Conservation (phyloP, 2,797 vertebrate species). For the Anguilla anguilla region DNA sequence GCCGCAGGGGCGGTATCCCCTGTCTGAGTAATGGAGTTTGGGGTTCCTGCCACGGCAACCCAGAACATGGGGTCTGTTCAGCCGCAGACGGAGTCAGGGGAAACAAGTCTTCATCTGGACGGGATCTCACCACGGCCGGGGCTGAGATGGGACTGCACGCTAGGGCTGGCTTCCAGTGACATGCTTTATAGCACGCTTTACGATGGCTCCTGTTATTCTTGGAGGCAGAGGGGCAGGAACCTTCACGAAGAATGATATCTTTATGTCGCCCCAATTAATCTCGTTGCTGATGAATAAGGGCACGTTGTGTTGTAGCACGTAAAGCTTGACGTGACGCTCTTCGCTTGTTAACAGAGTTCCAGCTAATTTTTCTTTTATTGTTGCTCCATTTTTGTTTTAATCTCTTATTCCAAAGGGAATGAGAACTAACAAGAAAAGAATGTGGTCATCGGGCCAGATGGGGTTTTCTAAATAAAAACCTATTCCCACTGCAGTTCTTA, state of each 20-base stretch:
- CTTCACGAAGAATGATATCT: slow-evolving; percentile 8
- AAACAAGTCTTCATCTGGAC: slow-evolving; percentile 76
- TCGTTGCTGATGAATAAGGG: neutral
- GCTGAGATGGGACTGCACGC: slow-evolving; percentile 64
- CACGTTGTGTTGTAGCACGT: neutral
- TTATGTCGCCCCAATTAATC: slow-evolving; percentile 19
- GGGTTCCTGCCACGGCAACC: slow-evolving; percentile 53
- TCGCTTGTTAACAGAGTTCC: neutral
- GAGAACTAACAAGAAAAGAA: neutral
- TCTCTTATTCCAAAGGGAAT: neutral
- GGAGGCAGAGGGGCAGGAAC: slow-evolving; percentile 51
- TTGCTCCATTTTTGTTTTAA: neutral
- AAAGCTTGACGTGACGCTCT: neutral
- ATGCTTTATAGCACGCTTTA: slow-evolving; percentile 56
- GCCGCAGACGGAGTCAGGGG: slow-evolving; percentile 50
- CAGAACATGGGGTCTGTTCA: slow-evolving; percentile 62
- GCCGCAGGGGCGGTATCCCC: neutral
- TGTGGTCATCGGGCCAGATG: neutral
- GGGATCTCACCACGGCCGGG: slow-evolving; percentile 77
- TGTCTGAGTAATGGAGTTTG: slow-evolving; percentile 27
- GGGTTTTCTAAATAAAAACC: neutral
- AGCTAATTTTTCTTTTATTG: neutral
- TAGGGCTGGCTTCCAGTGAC: slow-evolving; percentile 54
- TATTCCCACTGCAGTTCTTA: neutral
- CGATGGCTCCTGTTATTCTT: slow-evolving; percentile 68